These are phyloP conservation scores for Oreortyx pictus DNA, from an alignment of 2,797 vertebrate species.

Conservation along the genomic window DNA sequence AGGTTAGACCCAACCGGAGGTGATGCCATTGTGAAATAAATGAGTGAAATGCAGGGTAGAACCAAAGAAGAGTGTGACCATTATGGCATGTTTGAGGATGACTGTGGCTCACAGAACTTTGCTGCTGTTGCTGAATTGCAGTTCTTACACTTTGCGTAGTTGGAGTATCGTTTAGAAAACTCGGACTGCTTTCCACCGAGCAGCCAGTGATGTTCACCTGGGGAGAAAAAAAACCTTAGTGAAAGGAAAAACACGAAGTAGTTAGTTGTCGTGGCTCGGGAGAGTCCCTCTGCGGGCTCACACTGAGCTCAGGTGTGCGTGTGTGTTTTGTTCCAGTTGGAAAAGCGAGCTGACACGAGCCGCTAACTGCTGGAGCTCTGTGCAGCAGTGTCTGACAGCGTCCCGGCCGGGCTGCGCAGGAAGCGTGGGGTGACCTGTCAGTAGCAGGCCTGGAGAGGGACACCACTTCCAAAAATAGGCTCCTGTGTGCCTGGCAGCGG, in stretches of 20 bases:
- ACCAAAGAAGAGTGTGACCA: neutral
- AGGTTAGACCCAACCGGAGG: neutral
- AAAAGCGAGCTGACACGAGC: neutral
- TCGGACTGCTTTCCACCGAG: neutral
- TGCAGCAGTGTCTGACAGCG: neutral
- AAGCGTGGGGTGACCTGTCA: conserved; percentile 28
- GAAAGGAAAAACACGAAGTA: neutral
- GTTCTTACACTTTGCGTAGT: neutral
- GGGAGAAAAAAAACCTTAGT: neutral
- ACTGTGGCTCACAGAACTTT: neutral
- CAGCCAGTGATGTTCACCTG: neutral
- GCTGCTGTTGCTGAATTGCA: neutral
- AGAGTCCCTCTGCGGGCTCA: too few relatives aligned
- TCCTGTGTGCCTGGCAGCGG: neutral
- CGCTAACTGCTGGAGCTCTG: neutral
- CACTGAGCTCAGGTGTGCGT: too few relatives aligned
- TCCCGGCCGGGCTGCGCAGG: conserved; percentile 8
- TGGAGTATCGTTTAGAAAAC: neutral
- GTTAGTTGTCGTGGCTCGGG: neutral
- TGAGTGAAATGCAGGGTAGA: neutral
- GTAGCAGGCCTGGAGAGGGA: neutral
- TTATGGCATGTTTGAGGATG: neutral
- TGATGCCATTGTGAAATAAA: neutral
- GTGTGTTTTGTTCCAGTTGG: neutral
- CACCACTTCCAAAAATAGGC: conserved; percentile 61